A percentile compares a stretch with the other conserved stretches of the same genome.
phyloP scores from a whole-genome alignment of 2,113 vertebrate genomes.

The Pao palembangensis region DNA sequence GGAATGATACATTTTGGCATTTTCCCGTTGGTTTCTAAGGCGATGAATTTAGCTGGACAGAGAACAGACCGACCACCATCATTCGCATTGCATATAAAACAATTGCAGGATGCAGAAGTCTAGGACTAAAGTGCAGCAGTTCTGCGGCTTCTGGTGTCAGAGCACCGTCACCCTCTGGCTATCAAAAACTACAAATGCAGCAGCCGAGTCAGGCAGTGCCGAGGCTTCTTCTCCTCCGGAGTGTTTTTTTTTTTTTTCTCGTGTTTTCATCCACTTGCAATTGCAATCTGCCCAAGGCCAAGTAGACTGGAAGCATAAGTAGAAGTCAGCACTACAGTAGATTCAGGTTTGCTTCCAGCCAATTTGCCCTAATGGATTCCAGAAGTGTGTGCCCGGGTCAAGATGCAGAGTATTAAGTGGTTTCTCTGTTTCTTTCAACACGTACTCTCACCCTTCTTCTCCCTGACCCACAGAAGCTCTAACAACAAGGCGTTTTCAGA shows the following conservation, averaged over 20 bases:
- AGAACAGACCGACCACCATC: too few relatives aligned
- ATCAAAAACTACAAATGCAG: slow-evolving; percentile 36
- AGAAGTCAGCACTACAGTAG: slow-evolving; percentile 35
- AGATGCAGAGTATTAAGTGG: slow-evolving; percentile 56
- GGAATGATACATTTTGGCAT: not conserved
- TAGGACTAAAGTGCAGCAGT: slow-evolving; percentile 32
- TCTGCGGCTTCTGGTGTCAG: slow-evolving; percentile 34
- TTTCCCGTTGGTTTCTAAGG: not conserved
- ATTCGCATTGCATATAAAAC: too few relatives aligned
- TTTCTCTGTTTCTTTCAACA: slow-evolving; percentile 43
- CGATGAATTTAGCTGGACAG: too few relatives aligned
- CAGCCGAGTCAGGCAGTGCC: slow-evolving; percentile 20
- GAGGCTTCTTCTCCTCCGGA: slow-evolving; percentile 27
- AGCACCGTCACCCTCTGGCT: slow-evolving; percentile 48
- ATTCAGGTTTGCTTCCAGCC: slow-evolving; percentile 48
- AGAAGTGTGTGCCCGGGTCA: slow-evolving; percentile 37
- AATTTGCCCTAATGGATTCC: slow-evolving; percentile 59
- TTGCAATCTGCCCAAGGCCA: slow-evolving; percentile 49
- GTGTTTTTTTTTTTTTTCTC: slow-evolving; percentile 41
- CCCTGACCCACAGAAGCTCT: slow-evolving; percentile 46
- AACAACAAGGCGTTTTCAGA: slow-evolving; percentile 40
- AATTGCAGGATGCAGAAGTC: slow-evolving; percentile 4
- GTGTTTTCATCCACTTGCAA: slow-evolving; percentile 52
- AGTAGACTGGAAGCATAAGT: slow-evolving; percentile 44
- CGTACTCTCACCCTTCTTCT: slow-evolving; percentile 46